These are phyloP conservation scores for Phalacrocorax carbo DNA, from an alignment of 2,113 vertebrate species.

Conservation along the genomic window DNA sequence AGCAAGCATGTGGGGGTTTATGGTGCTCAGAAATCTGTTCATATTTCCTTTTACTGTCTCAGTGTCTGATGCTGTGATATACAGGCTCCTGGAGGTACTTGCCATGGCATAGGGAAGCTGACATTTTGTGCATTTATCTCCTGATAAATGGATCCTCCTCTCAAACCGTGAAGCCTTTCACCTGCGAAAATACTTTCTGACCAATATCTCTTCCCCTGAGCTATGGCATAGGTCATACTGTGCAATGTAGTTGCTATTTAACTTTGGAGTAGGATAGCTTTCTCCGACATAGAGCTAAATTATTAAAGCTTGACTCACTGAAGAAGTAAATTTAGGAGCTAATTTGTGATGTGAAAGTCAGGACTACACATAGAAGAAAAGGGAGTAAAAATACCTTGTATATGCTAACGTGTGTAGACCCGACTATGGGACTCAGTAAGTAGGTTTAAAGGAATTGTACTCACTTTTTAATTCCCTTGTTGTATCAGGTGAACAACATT, in stretches of 20 bases:
- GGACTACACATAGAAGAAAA: neutral
- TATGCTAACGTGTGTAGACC: neutral
- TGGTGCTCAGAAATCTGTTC: constrained; percentile 42
- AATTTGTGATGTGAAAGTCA: neutral
- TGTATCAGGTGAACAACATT: neutral
- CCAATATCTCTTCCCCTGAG: constrained; percentile 4
- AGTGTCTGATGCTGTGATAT: constrained; percentile 33
- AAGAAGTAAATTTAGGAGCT: constrained; percentile 5
- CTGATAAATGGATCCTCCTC: constrained; percentile 22
- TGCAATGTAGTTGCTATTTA: neutral
- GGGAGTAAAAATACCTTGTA: neutral
- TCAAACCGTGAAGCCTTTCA: neutral
- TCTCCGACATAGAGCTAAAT: constrained; percentile 17
- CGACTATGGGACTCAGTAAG: neutral
- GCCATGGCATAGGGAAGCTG: neutral
- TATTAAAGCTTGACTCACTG: constrained; percentile 10
- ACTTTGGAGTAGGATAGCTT: neutral
- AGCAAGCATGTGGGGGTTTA: neutral
- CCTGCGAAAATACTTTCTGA: neutral
- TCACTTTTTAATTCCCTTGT: neutral
- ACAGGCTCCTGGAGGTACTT: constrained; percentile 36
- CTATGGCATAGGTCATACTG: neutral
- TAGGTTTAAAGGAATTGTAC: neutral
- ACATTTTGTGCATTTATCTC: constrained; percentile 17
- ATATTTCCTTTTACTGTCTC: constrained; percentile 28